Evolutionary conservation across 2,113 vertebrate species (phyloP), one percentile per base, ranked within the genome.

Genomic region (Pelvicachromis taeniatus): DNA sequence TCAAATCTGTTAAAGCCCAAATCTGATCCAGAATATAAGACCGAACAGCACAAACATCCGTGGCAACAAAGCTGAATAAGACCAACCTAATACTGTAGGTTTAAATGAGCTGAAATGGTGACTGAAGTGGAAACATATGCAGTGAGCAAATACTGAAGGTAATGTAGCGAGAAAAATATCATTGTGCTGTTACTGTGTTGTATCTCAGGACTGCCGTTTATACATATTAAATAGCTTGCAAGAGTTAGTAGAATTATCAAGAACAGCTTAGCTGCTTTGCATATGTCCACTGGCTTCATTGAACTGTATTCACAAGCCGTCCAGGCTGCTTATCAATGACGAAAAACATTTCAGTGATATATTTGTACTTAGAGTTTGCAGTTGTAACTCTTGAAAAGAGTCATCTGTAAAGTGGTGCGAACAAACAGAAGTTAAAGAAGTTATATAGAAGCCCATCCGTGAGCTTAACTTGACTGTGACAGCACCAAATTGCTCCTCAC

Each of bases 391-490:
- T 31, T 50, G 45, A 50, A 73, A 26, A 75, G 45, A 75, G 9
- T n/a, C 70, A 19, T 75, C 26, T 7, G 4, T 52, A 50, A 31
- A 31, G 70, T 50, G 5, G 10, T 19, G 68, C 1, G 2, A 75
- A 50, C 26, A 75, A 75, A 4, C 26, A 75, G 42, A 50, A 75
- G 70, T 33, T 31, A n/a, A 75, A 75, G 16, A 75, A 75, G 45
- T 50, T 75, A 50, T 31, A 50, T 31, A 31, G 42, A 31, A 50
- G 45, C 16, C 6, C 77, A 58, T 58, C 48, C 7, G n/a, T 65
- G 13, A 21, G 35, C 13, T 53, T 38, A 21, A 16, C 14, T 29
- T 23, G 9, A 29, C 79, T 56, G 9, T 45, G 16, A 10, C 42
- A 10, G 17, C 31, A 63, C 31, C 17, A 6, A 31, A 12, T 59